Evolutionary conservation across 2,113 vertebrate species (phyloP), one percentile per base, ranked within the genome.

Genomic region (Dunckerocampus dactyliophorus): DNA sequence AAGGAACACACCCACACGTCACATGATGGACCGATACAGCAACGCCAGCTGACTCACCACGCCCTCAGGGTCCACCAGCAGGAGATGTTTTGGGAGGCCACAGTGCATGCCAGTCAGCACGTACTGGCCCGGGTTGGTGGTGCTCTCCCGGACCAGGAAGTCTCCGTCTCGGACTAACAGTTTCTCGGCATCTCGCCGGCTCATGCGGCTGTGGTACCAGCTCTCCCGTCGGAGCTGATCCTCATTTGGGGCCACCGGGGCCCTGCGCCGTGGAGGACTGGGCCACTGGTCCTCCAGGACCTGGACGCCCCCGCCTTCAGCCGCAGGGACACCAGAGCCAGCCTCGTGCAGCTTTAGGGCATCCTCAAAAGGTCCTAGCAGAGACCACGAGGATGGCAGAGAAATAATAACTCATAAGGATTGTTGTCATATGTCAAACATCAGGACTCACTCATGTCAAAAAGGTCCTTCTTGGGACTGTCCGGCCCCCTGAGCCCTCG

Each of bases 151-250:
- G 58, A 99, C 96, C 2, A 98, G 88, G 82, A 99, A 99, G 70
- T 98, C 97, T 6, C 97, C 96, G 0, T 98, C 96, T 0, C 74
- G 83, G 46, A 91, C 90, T 65, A 99, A 89, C 57, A 97, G 86
- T 67, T 87, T 93, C 88, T 99, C 97, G 0, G 97, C 95, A 0
- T 96, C 95, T 22, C 92, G 68, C 0, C 96, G 90, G 87, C 93
- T 98, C 94, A 98, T 95, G 59, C 90, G 93, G 2, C 97, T 96
- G 0, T 98, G 95, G 85, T 98, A 99, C 97, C 97, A 99, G 3
- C 91, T 82, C 80, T 98, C 95, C 65, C 80, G 75, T 20, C 91
- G 82, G 2, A 99, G 90, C 82, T 97, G 95, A 62, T 98, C 95
- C 81, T 98, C 97, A 0, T 95, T 98, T 24, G 95, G 94, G 14